Evolutionary conservation across 2,888 invertebrate species (phyloP), one percentile per base, ranked within the genome.

Genomic region (Drosophila koepferae): DNA sequence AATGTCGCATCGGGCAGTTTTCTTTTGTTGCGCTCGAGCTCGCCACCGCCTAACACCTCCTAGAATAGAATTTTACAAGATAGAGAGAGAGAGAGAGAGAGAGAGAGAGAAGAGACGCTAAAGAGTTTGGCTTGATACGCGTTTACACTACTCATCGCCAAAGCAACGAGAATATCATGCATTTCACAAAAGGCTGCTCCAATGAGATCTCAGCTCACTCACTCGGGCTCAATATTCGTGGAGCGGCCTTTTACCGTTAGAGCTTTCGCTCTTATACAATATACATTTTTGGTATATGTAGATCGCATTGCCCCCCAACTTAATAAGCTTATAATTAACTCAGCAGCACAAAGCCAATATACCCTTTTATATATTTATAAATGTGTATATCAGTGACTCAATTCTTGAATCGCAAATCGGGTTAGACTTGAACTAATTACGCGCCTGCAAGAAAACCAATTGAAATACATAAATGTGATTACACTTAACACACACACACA

Each of bases 1-100:
- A 95, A 95, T 76, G 94, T 94, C 80, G 94, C 93, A 61, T 95
- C 94, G 89, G 96, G 96, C 86, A 96, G 94, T 93, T 96, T 96
- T 93, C 96, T 95, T 93, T 97, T 97, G 92, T 96, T 96, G 78
- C 95, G 94, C 77, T 93, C 93, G 68, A 91, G 80, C 36, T 88
- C 95, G 78, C 94, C 94, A 77, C 92, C 94, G 77, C 92, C 93
- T 54, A 93, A 93, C 85, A 94, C 89, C 59, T 94, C 94, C 91
- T 94, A 91, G 72, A 93, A 91, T 78, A 34, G 72, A 64, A 62
- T 61, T 28, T 18, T 20, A 49, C 12, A 70, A 55, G 46, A n/a
- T n/a, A 44, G 20, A n/a, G 62, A 70, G 36, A 74, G 36, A 20
- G 20, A 20, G 20, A 20, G 20, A 23, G 23, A 3, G 3, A 23